Percentiles rank a stretch among this genome's conserved stretches.
These are phyloP conservation scores for Choloepus hoffmanni DNA, from an alignment of 2,113 vertebrate species.

Conservation along the genomic window DNA sequence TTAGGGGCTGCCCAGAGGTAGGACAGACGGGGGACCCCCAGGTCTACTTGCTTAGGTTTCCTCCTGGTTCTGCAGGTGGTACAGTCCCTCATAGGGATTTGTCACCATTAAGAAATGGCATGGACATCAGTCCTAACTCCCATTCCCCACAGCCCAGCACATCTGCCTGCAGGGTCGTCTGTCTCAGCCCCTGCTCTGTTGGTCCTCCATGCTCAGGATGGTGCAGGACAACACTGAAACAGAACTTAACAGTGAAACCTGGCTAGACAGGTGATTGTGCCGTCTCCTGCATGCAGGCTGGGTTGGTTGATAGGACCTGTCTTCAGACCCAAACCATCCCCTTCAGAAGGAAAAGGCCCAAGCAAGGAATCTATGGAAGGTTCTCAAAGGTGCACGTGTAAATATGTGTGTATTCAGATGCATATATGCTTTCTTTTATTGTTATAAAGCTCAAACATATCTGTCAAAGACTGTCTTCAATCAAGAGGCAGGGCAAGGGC, in stretches of 20 bases:
- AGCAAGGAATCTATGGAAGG: neutral
- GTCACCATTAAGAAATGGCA: neutral
- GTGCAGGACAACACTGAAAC: fast-evolving
- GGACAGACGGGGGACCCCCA: fast-evolving
- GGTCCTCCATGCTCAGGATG: neutral
- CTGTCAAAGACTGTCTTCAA: neutral
- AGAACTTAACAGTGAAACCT: neutral
- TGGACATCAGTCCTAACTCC: fast-evolving
- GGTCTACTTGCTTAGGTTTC: fast-evolving
- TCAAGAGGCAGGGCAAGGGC: neutral
- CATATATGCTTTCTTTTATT: neutral
- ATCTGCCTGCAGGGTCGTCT: neutral
- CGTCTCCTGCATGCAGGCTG: neutral
- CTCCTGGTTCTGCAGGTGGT: neutral
- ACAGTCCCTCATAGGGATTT: neutral
- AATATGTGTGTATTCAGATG: too few species aligned
- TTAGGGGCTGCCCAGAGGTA: slow-evolving; percentile 66
- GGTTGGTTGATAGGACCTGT: neutral
- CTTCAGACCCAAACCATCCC: neutral
- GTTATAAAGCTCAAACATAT: neutral
- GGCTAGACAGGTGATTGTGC: neutral
- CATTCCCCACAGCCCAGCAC: neutral
- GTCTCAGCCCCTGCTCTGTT: neutral
- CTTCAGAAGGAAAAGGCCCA: neutral
- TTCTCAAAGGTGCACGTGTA: neutral